Evolutionary conservation across 2,888 invertebrate genomes (phyloP).

Genomic region (Emmelina monodactyla): DNA sequence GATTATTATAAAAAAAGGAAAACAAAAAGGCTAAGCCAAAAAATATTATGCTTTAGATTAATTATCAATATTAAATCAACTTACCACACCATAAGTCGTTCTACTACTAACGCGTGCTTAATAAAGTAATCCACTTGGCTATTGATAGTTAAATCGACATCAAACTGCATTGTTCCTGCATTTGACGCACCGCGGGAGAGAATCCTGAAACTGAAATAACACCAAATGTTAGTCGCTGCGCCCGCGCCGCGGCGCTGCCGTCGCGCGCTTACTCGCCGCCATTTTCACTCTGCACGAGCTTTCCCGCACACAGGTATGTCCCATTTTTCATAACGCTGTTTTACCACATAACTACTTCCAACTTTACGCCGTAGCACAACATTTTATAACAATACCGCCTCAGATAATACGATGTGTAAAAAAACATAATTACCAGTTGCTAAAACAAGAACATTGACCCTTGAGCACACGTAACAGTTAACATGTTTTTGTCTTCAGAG

Average conservation of each 20-base stretch:
- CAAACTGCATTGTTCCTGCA: too few species aligned
- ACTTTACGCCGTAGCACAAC: not conserved
- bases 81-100: too few species aligned
- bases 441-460: conserved; percentile 52
- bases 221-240: conserved; percentile 45
- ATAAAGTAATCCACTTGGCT: conserved; percentile 17
- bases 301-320: conserved; percentile 59
- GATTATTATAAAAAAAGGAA: too few species aligned
- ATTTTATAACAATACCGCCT: conserved; percentile 5
- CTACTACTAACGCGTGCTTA: too few species aligned
- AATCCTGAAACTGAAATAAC: conserved; percentile 68
- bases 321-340: conserved; percentile 18
- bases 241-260: conserved; percentile 45
- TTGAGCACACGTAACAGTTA: conserved; percentile 57
- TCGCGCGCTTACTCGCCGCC: conserved; percentile 52
- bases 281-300: conserved; percentile 61
- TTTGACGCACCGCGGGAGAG: conserved; percentile 61
- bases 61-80: too few species aligned
- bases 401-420: conserved; percentile 5
- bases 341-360: conserved; percentile 8
- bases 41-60: too few species aligned
- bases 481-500: conserved; percentile 56
- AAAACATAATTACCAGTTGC: conserved; percentile 17
- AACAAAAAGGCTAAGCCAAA: too few species aligned
- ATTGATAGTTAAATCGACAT: too few species aligned